Base-by-base conservation (phyloP, 2,113 vertebrate species). In the Fukomys damarensis region DNA sequence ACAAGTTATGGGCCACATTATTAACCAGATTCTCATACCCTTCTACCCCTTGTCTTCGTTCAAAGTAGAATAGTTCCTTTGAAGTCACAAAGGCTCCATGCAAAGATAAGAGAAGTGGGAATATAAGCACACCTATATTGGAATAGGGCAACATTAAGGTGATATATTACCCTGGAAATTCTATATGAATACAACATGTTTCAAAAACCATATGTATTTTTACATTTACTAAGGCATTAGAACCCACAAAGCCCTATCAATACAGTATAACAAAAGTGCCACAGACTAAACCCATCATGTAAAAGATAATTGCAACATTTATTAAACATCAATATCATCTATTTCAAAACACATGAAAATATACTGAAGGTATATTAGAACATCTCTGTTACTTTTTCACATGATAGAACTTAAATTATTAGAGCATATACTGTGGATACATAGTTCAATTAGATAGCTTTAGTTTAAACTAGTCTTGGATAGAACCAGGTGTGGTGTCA, bases 1-100 rank as follows among this genome's bases (percentile, higher is more conserved):
- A 98, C 88, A 93, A 94, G 95, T 86, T 70, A 94, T 14, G 54
- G 93, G 93, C 13, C 79, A 77, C 93, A 87, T 97, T 95, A 96
- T 90, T 93, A 93, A 88, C 85, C 93, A 92, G 95, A 89, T 63
- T 94, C 93, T 85, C 61, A 56, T 94, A 96, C 85, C 86, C 72
- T 79, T 93, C 52, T 32, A 46, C 11, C 38, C 85, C 77, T 80
- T 52, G 89, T 92, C 89, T 96, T 93, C 17, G 7, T 96, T 87
- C 96, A 90, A 94, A 95, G 92, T 46, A 81, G n/a, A 90, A 65
- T 30, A 52, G 52, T 66, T 72, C 61, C 91, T 96, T 96, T 91
- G 93, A 94, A 95, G 96, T 95, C 82, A 91, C 77, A 94, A 91
- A 49, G 70, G 19, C 65, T 54, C 43, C 59, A 63, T 35, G 81